Percentiles rank a stretch among this genome's conserved stretches.
Evolutionary conservation across 1,140 invertebrate species (phyloP).

Genomic region (Lutraria rhynchaena): DNA sequence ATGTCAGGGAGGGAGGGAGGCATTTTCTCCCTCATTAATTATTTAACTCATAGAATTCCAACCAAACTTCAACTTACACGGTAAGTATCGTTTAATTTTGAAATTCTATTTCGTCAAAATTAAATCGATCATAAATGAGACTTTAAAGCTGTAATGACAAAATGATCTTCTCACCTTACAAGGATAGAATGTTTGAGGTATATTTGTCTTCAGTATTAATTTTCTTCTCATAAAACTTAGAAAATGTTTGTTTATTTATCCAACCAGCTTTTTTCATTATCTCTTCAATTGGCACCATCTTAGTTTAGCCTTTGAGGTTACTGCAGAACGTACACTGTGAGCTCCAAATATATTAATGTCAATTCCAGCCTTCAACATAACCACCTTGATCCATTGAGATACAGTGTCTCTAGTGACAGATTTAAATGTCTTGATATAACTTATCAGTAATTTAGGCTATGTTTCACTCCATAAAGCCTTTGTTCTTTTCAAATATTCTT

Average conservation of each 20-base stretch:
- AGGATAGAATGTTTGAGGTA: too few species aligned
- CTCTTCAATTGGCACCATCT: constrained; percentile 25
- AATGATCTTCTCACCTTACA: too few species aligned
- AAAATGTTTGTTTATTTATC: constrained; percentile 38
- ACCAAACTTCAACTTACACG: too few species aligned
- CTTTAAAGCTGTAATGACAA: too few species aligned
- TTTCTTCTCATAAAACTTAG: too few species aligned
- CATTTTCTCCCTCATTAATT: too few species aligned
- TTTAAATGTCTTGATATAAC: constrained; percentile 19
- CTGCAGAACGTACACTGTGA: too few species aligned
- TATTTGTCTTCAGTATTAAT: constrained; percentile 44
- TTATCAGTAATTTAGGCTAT: not conserved
- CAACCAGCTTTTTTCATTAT: constrained; percentile 58
- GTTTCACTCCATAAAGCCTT: not conserved
- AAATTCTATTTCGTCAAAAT: too few species aligned
- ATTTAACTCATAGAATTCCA: too few species aligned
- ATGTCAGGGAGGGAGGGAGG: too few species aligned
- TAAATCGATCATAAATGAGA: too few species aligned
- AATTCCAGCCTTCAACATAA: constrained; percentile 38
- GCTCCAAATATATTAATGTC: constrained; percentile 36
- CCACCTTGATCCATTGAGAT: constrained; percentile 44
- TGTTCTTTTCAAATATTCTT: constrained; percentile 8
- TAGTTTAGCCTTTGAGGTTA: not conserved
- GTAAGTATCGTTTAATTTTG: too few species aligned
- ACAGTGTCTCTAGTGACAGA: constrained; percentile 12